Percentiles rank a stretch among this genome's conserved stretches.
These are phyloP conservation scores for rabbit (Oryctolagus cuniculus) DNA, from an alignment of 2,113 vertebrate species.

Conservation along the genomic window mOryCun1.1 NC_091439.1:99347001-99347500, in stretches of 20 bases:
- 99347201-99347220: background rate
- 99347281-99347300: background rate
- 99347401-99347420: background rate
- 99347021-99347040: background rate
- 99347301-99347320: background rate
- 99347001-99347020: background rate
- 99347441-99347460: background rate
- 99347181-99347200: background rate
- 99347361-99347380: background rate
- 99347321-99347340: background rate
- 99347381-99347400: conserved; percentile 6
- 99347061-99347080: background rate
- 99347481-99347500: background rate
- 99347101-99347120: background rate
- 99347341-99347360: background rate
- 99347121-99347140: background rate
- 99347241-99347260: background rate
- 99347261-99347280: background rate
- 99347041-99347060: background rate
- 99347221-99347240: background rate
- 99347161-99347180: background rate
- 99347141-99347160: background rate
- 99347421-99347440: background rate
- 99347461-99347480: background rate
- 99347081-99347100: background rate